Evolutionary conservation across 2,888 invertebrate genomes (phyloP).

Genomic region (Drosophila histrio): DNA sequence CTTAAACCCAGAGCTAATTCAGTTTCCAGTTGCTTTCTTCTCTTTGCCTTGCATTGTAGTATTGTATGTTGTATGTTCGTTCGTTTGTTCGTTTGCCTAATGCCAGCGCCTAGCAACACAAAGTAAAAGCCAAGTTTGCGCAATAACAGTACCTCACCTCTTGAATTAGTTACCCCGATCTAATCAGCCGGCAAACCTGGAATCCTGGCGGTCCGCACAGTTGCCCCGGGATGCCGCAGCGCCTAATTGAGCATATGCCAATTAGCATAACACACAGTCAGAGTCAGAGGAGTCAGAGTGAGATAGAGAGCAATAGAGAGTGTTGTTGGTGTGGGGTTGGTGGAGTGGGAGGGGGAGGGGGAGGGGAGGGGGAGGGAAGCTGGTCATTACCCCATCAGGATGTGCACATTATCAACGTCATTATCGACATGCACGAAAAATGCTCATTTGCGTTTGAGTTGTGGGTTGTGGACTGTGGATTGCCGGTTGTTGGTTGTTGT

Average conservation of each 20-base stretch:
- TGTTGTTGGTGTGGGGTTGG: too few species aligned
- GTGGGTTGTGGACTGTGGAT: not conserved
- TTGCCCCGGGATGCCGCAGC: conserved; percentile 50
- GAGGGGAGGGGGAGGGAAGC: not conserved
- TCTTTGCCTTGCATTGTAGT: not conserved
- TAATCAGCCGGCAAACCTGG: conserved; percentile 65
- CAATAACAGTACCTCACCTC: conserved; percentile 35
- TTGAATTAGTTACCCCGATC: conserved; percentile 73
- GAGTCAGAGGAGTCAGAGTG: not conserved
- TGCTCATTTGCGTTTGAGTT: conserved; percentile 32
- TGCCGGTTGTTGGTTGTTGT: not conserved
- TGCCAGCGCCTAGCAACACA: conserved; percentile 66
- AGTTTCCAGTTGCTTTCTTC: not conserved
- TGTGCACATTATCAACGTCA: conserved; percentile 53
- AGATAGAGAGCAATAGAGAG: too few species aligned
- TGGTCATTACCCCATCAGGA: conserved; percentile 36
- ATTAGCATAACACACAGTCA: conserved; percentile 62
- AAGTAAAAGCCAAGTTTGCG: conserved; percentile 43
- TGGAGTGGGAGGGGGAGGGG: too few species aligned
- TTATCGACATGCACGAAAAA: conserved; percentile 44
- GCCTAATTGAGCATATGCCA: conserved; percentile 79
- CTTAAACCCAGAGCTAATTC: conserved; percentile 10
- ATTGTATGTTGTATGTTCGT: too few species aligned
- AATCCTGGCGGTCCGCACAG: conserved; percentile 31
- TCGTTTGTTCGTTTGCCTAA: conserved; percentile 52